Evolutionary conservation across 2,797 vertebrate genomes (phyloP).

Genomic region (Gadopsis bispinosus): DNA sequence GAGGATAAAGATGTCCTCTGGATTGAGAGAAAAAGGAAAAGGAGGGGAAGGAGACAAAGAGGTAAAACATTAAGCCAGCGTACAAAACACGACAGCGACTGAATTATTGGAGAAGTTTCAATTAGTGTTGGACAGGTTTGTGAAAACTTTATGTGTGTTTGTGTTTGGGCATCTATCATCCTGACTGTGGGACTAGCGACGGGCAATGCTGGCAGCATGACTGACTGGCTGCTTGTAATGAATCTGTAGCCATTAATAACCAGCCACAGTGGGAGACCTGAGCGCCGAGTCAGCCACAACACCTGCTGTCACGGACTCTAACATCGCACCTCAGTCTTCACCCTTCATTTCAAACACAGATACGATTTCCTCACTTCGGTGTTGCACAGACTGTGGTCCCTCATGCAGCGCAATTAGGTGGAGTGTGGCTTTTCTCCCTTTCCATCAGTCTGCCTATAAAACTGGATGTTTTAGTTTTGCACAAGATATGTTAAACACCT

Average conservation of each 20-base stretch:
- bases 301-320: conserved; percentile 66
- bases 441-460: conserved; percentile 47
- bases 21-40: conserved; percentile 33
- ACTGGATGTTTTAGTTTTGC: conserved; percentile 3
- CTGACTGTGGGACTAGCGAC: conserved; percentile 64
- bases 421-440: conserved; percentile 3
- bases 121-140: conserved; percentile 18
- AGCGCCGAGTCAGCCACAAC: conserved; percentile 50
- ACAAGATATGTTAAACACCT: neutral
- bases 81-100: conserved; percentile 1
- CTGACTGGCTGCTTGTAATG: conserved; percentile 74
- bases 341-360: conserved; percentile 57
- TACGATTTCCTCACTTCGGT: conserved; percentile 34
- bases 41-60: conserved; percentile 11
- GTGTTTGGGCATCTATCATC: conserved; percentile 48
- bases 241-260: conserved; percentile 78
- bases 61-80: neutral
- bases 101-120: neutral
- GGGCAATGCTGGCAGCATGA: conserved; percentile 66
- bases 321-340: conserved; percentile 41
- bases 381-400: neutral
- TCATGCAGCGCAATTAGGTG: conserved; percentile 38
- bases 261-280: conserved; percentile 69
- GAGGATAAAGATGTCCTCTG: conserved; percentile 88
- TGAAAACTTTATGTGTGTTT: conserved; percentile 26